Evolutionary conservation across 1,140 invertebrate genomes (phyloP).

Genomic region (Monomorium pharaonis): DNA sequence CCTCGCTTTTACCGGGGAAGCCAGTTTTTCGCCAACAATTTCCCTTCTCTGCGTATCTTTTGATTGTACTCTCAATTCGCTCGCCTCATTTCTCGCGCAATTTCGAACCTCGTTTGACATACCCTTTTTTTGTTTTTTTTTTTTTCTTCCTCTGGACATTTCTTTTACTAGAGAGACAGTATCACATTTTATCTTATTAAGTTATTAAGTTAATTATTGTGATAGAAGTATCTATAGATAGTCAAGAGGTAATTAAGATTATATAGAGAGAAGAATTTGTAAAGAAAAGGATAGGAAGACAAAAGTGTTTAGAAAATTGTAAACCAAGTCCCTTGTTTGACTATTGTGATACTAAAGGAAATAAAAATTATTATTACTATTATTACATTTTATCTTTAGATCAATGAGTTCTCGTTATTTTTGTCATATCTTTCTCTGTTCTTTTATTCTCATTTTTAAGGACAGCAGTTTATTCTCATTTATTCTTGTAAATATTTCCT

Average conservation of each 20-base stretch:
- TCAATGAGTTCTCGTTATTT: no score
- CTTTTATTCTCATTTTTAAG: neutral
- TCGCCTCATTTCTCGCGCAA: neutral
- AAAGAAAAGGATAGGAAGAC: no score
- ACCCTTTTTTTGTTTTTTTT: neutral
- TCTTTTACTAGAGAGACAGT: neutral
- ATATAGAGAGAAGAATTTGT: no score
- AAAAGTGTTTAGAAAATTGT: no score
- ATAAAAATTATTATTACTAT: no score
- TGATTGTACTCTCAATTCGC: neutral
- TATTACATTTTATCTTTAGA: neutral
- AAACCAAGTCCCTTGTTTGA: no score
- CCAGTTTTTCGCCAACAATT: slow-evolving; percentile 22
- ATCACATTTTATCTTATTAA: neutral
- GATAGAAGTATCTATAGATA: no score
- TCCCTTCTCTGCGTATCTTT: neutral
- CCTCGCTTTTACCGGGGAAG: slow-evolving; percentile 17
- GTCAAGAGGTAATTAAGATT: no score
- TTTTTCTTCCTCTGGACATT: neutral
- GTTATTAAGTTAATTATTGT: no score
- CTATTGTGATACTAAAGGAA: no score
- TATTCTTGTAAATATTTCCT: neutral
- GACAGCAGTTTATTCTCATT: neutral
- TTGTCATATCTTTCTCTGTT: no score
- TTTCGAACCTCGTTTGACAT: neutral